Evolutionary conservation across 92 coral and sea anemone genomes (phyloP).

Genomic region (Actinostola sp.): DNA sequence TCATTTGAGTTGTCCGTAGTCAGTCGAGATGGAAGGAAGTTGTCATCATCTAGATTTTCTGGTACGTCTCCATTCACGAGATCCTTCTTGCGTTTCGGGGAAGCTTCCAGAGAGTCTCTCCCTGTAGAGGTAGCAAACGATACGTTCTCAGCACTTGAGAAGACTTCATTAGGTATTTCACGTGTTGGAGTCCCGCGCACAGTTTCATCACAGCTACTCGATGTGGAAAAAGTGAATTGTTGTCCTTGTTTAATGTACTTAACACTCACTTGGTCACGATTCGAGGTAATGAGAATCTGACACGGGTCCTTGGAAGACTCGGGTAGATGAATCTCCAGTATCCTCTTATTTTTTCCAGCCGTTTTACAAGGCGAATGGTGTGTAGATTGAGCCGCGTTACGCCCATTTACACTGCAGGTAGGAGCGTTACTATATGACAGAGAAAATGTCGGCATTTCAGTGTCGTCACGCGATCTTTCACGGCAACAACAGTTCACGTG

Average conservation of each 20-base stretch:
- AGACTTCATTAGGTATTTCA: not conserved
- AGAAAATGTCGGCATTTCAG: conserved; percentile 10
- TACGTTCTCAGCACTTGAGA: not conserved
- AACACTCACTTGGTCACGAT: conserved; percentile 14
- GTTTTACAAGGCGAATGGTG: not conserved
- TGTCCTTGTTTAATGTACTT: conserved; percentile 36
- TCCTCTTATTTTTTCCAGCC: not conserved
- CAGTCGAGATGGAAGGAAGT: not conserved
- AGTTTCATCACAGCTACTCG: not conserved
- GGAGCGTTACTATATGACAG: conserved; percentile 3
- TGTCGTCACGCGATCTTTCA: not conserved
- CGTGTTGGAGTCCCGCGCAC: not conserved
- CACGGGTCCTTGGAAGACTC: conserved; percentile 34
- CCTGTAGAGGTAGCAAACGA: not conserved
- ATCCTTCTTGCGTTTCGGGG: not conserved
- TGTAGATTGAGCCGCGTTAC: not conserved
- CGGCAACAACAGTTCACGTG: not conserved
- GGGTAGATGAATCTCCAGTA: conserved; percentile 32
- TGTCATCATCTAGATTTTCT: not conserved
- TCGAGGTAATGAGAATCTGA: conserved; percentile 11
- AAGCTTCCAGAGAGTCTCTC: not conserved
- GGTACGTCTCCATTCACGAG: not conserved
- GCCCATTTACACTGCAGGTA: not conserved
- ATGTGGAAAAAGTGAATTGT: conserved; percentile 22
- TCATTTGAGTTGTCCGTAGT: not conserved